Evolutionary conservation across 2,113 vertebrate genomes (phyloP).

Genomic region (Anarhynchus alexandrinus): DNA sequence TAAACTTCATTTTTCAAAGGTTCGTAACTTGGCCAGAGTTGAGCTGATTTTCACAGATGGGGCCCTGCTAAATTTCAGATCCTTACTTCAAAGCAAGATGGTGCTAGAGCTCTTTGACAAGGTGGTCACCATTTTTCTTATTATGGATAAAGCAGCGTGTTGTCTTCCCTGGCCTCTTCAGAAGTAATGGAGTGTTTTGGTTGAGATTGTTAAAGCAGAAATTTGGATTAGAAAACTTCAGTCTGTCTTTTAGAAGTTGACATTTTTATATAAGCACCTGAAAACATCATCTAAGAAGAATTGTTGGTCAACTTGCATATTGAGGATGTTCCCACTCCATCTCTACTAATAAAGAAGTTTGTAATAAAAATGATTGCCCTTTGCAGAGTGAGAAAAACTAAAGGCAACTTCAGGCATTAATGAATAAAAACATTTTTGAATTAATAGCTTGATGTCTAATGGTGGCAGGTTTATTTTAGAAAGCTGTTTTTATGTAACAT

Average conservation of each 20-base stretch:
- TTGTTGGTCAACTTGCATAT: neutral
- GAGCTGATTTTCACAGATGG: neutral
- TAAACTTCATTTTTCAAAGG: neutral
- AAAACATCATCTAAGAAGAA: neutral
- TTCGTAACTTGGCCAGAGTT: neutral
- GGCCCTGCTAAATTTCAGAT: neutral
- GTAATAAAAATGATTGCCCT: neutral
- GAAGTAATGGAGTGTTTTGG: neutral
- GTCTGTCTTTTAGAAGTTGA: neutral
- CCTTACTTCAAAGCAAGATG: neutral
- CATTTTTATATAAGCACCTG: neutral
- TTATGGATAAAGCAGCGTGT: neutral
- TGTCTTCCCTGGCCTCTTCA: neutral
- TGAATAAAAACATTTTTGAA: neutral
- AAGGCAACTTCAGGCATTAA: neutral
- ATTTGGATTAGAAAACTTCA: neutral
- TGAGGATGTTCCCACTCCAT: neutral
- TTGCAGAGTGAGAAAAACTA: neutral
- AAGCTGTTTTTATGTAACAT: neutral
- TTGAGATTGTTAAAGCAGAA: neutral
- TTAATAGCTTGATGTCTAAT: neutral
- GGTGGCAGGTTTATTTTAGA: neutral
- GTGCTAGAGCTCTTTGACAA: neutral
- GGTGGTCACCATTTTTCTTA: neutral
- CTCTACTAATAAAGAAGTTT: neutral